Evolutionary conservation across 2,888 invertebrate species (phyloP).

Genomic region (Amblyjoppa fuscipennis): DNA sequence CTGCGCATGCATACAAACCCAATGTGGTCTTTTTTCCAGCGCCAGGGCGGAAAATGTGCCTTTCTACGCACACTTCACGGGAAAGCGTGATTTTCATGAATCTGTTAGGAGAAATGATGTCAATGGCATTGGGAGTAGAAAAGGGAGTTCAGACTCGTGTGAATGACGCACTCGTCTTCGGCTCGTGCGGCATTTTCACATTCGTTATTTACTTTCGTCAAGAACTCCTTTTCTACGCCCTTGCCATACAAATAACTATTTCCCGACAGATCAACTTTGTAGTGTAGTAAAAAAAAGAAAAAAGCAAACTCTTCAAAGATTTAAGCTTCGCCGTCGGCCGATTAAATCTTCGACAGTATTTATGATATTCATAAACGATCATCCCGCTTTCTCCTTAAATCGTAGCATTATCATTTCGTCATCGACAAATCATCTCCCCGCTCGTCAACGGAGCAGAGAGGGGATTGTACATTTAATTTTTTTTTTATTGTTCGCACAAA

Average conservation of each 20-base stretch:
- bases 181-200: too few relatives aligned
- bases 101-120: too few relatives aligned
- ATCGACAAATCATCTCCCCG: slow-evolving; percentile 22
- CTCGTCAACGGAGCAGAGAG: slow-evolving; percentile 55
- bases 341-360: background rate
- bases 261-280: background rate
- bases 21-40: too few relatives aligned
- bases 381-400: slow-evolving; percentile 31
- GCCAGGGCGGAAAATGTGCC: too few relatives aligned
- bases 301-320: background rate
- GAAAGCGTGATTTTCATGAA: too few relatives aligned
- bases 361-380: slow-evolving; percentile 33
- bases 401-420: slow-evolving; percentile 46
- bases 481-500: background rate
- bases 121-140: too few relatives aligned
- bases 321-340: background rate
- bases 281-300: background rate
- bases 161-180: too few relatives aligned
- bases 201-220: too few relatives aligned
- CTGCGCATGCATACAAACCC: too few relatives aligned
- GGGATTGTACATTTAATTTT: slow-evolving; percentile 71
- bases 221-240: too few relatives aligned
- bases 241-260: background rate
- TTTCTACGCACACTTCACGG: too few relatives aligned
- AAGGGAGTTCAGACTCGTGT: too few relatives aligned